Base-by-base conservation (phyloP, 2,888 invertebrate genomes). In the Corythucha ciliata region DNA sequence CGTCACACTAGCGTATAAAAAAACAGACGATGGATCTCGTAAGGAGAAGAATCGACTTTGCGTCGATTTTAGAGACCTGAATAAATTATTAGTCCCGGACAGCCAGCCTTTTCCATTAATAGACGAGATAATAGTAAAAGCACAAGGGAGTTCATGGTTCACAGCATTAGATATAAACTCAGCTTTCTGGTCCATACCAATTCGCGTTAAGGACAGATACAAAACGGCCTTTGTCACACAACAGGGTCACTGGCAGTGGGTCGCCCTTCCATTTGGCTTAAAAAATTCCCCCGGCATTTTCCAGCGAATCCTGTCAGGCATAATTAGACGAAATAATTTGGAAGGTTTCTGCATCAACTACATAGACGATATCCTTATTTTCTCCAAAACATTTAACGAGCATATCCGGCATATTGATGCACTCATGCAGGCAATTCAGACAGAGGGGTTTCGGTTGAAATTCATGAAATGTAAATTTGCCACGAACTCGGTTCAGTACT, bases 131-230 rank as follows among this genome's bases (percentile, higher is more conserved):
- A n/a, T n/a, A n/a, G n/a, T 24, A 3, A 40, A 40, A 40, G 22
- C 24, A 14, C 14, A 24, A 2, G 24, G 24, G 10, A 25, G 26
- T 26, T 14, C 10, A 42, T n/a, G 26, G 8, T 42, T 42, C 7
- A 45, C 45, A 21, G 36, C 18, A 8, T 21, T 53, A 6, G 53
- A 53, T 34, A 50, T 53, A n/a, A 50, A 53, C 37, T 45, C 45
- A 3, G 53, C 53, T 5, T 53, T 53, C 45, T 53, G 53, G 53
- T 53, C 37, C 10, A 49, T 53, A 12, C 26, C 45, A n/a, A 8
- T 53, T 5, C 29, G 21, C 29, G 12, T 29, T 14, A 29, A 32
- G 7, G 45, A 45, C 33, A 14, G 32, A 21, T 18, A 45, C 6
- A 53, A 53, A 25, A 54, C 48, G 26, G 34, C 24, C 1, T 54